These are phyloP conservation scores for Panorpa germanica DNA, from an alignment of 2,888 invertebrate genomes.

Conservation along the genomic window DNA sequence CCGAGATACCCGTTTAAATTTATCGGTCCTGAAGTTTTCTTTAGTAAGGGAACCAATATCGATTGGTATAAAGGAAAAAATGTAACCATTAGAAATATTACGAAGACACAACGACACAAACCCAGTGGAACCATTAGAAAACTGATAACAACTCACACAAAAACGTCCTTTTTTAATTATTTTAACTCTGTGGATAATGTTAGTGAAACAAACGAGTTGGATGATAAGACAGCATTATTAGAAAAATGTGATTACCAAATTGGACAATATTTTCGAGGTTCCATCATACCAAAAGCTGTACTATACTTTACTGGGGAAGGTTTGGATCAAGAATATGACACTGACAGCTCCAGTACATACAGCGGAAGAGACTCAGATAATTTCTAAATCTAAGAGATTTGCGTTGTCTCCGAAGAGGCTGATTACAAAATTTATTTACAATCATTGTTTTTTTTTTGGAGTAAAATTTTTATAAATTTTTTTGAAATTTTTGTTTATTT, in stretches of 20 bases:
- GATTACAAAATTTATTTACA: too few relatives aligned
- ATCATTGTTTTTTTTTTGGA: too few relatives aligned
- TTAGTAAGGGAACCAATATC: constrained; percentile 64
- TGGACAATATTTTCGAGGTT: constrained; percentile 85
- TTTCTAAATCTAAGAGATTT: too few relatives aligned
- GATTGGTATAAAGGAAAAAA: constrained; percentile 91
- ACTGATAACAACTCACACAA: constrained; percentile 77
- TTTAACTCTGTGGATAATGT: constrained; percentile 77
- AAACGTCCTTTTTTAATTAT: constrained; percentile 93
- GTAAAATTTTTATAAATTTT: too few relatives aligned
- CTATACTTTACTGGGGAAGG: constrained; percentile 79
- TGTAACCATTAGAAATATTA: constrained; percentile 78
- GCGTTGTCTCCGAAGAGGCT: too few relatives aligned
- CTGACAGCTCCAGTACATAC: too few relatives aligned
- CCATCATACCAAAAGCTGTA: constrained; percentile 80
- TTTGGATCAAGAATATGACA: constrained; percentile 50
- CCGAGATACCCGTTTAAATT: constrained; percentile 72
- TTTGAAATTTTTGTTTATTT: too few relatives aligned
- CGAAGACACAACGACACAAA: constrained; percentile 93
- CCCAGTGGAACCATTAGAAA: constrained; percentile 66
- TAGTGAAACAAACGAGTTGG: too few relatives aligned
- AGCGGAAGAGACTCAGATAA: too few relatives aligned
- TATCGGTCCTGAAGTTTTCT: constrained; percentile 73
- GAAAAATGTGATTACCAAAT: constrained; percentile 89
- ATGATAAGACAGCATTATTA: too few relatives aligned